Base-by-base conservation (phyloP, 2,888 invertebrate species). In the Panopea generosa region DNA sequence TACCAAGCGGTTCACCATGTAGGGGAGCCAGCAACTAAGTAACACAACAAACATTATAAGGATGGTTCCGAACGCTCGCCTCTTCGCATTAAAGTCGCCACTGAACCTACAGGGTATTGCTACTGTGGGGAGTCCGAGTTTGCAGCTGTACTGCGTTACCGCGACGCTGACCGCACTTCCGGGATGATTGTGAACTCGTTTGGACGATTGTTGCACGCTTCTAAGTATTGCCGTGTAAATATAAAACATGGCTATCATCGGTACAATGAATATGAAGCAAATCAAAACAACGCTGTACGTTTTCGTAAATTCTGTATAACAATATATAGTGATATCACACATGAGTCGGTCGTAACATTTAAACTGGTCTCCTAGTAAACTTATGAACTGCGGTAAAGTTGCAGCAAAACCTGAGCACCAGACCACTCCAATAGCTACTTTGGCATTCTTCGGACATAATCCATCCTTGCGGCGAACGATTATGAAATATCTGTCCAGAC, bases 1-100 rank as follows among this genome's bases (percentile, higher is more conserved):
- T 0, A 82, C 57, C 20, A 88, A 66, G 2, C 79, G 33, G 2
- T 82, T 69, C 0, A 87, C 49, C 20, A 83, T 80, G 62, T 86
- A 88, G 0, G 91, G 90, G 1, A 83, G 20, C 83, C 90, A 89
- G 67, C 90, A 90, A 4, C 84, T 20, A 2, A 87, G 38, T 20
- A 86, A 79, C 1, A 84, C 81, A 1, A 89, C 33, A 60, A 84
- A 91, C 9, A 91, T 65, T 14, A 88, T 78, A 11, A 89, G 52
- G 38, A 91, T 88, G 6, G 90, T 91, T 45, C 88, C 86, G 66
- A 90, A 91, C 1, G 90, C 85, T 27, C 89, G 76, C 3, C 88
- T 86, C 65, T 90, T 91, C 60, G 89, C 89, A 26, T 83, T 83
- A 57, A 89, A 82, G 65, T 90, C 88, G 16, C 87, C 83, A 27